phyloP scores from a whole-genome alignment of 2,113 vertebrate genomes.

The Ibidorhyncha struthersii region DNA sequence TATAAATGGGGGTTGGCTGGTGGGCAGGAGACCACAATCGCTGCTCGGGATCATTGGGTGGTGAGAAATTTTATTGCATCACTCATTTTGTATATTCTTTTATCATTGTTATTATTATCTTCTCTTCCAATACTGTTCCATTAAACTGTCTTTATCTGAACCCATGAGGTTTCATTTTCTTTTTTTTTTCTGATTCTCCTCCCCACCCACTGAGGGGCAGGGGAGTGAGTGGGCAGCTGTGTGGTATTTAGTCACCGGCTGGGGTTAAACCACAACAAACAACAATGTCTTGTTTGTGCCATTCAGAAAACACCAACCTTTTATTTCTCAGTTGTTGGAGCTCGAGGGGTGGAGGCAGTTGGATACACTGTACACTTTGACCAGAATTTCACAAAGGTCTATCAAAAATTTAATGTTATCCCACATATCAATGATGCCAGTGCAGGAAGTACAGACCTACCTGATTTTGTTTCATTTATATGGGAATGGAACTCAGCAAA shows the following conservation, averaged over 20 bases:
- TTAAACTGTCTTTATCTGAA: neutral
- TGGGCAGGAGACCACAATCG: too few relatives aligned
- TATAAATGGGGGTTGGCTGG: too few relatives aligned
- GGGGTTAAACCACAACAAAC: neutral
- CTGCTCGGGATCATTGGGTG: too few relatives aligned
- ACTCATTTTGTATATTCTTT: neutral
- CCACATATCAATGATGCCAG: neutral
- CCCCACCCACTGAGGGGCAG: neutral
- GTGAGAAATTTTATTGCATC: too few relatives aligned
- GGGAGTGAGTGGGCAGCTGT: neutral
- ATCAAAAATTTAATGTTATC: neutral
- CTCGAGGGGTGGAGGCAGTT: neutral
- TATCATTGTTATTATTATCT: neutral
- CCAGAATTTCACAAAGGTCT: neutral
- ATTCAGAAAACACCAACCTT: neutral
- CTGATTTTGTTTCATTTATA: neutral
- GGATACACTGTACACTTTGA: neutral
- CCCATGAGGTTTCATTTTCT: neutral
- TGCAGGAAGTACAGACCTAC: neutral
- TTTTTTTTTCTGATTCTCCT: neutral
- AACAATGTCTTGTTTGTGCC: neutral
- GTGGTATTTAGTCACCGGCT: neutral
- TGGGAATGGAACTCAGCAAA: neutral
- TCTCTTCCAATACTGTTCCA: neutral
- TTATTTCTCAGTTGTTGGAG: neutral